Conservation (phyloP, 2,888 invertebrate genomes). For the Helleia helle region DNA sequence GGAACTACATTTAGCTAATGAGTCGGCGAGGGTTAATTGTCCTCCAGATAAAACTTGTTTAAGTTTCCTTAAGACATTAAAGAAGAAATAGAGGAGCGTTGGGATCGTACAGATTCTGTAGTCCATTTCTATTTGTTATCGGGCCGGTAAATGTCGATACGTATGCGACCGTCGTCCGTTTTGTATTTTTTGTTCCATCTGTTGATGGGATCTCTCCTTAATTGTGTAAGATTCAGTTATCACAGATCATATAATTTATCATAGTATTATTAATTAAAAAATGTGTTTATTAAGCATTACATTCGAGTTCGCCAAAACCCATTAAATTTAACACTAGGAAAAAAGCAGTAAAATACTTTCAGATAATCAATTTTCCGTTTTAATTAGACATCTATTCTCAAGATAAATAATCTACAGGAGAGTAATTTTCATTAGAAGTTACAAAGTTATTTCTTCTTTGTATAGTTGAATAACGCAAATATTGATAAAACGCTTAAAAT, state of each 20-base stretch:
- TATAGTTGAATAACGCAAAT: not conserved
- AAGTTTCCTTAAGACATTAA: slow-evolving; percentile 54
- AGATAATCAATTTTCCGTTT: too few species aligned
- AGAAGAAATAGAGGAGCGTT: slow-evolving; percentile 46
- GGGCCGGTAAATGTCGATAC: slow-evolving; percentile 54
- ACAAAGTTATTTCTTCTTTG: too few species aligned
- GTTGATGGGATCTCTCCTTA: slow-evolving; percentile 8
- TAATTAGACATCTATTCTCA: too few species aligned
- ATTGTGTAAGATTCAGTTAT: not conserved
- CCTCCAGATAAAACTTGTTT: slow-evolving; percentile 49
- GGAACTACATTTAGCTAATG: slow-evolving; percentile 45
- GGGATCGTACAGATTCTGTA: slow-evolving; percentile 52
- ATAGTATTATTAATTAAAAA: too few species aligned
- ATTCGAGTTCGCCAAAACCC: too few species aligned
- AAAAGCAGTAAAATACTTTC: too few species aligned
- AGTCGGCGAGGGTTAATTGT: slow-evolving; percentile 34
- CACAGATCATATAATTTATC: too few species aligned
- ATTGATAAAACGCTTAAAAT: not conserved
- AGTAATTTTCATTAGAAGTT: too few species aligned
- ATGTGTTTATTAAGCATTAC: too few species aligned
- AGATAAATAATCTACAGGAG: too few species aligned
- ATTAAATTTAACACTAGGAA: too few species aligned
- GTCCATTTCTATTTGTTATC: slow-evolving; percentile 68
- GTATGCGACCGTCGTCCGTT: slow-evolving; percentile 41
- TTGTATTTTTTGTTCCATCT: slow-evolving; percentile 29